Evolutionary conservation across 2,888 invertebrate genomes (phyloP).

Genomic region (Cephus rjabovi): DNA sequence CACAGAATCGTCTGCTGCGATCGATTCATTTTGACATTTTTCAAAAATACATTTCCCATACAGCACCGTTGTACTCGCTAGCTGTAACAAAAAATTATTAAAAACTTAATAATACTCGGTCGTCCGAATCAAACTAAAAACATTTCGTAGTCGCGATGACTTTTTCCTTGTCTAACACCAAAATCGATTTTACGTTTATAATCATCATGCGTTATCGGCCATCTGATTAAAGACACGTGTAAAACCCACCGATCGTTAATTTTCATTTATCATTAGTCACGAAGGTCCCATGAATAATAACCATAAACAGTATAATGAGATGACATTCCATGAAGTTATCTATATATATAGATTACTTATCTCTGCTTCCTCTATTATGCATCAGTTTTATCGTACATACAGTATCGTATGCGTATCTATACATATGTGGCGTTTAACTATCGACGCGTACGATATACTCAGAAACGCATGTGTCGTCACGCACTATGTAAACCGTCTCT

Average conservation of each 20-base stretch:
- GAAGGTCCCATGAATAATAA: neutral
- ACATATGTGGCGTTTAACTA: neutral
- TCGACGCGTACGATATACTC: neutral
- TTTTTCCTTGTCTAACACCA: neutral
- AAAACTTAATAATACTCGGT: too few species aligned
- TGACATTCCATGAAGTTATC: neutral
- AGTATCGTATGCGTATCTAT: neutral
- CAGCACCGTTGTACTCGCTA: too few species aligned
- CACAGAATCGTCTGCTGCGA: neutral
- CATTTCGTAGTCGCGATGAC: neutral
- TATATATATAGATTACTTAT: neutral
- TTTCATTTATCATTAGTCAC: neutral
- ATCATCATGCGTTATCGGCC: neutral
- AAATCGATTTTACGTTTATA: neutral
- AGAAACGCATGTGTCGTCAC: neutral
- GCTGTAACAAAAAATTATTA: too few species aligned
- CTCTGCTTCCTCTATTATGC: neutral
- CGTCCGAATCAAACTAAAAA: neutral
- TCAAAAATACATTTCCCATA: too few species aligned
- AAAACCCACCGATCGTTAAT: neutral
- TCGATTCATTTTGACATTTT: neutral
- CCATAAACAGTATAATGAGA: neutral
- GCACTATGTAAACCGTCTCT: neutral
- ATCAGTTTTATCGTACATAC: neutral
- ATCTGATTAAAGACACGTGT: neutral